Conservation (phyloP, 2,113 vertebrate species). For the Jaculus jaculus region DNA sequence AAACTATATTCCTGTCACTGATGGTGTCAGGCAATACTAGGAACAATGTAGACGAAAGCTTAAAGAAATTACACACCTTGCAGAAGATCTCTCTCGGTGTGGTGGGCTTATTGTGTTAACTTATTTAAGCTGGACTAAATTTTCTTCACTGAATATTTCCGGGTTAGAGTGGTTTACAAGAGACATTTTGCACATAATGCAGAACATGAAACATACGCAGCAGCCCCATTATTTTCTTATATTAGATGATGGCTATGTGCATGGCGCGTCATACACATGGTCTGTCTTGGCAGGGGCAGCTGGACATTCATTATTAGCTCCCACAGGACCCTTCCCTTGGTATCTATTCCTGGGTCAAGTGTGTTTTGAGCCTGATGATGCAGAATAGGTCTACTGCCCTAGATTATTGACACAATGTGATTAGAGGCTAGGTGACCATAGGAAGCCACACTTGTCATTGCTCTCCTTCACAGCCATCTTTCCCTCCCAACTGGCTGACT, state of each 20-base stretch:
- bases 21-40: too few relatives aligned
- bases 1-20: too few relatives aligned
- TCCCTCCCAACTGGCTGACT: too few relatives aligned
- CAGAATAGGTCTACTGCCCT: background rate
- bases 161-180: background rate
- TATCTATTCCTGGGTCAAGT: background rate
- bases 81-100: background rate
- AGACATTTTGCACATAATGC: background rate
- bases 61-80: background rate
- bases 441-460: background rate
- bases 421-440: background rate
- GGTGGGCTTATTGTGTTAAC: background rate
- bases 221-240: background rate
- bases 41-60: background rate
- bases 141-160: background rate
- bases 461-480: background rate
- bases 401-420: accelerated
- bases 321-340: background rate
- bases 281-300: background rate
- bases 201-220: background rate
- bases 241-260: too few relatives aligned
- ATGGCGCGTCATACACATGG: background rate
- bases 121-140: background rate
- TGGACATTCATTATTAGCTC: too few relatives aligned
- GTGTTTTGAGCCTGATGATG: background rate